Conservation (phyloP, 2,888 invertebrate species). For the Hemithea aestivaria region DNA sequence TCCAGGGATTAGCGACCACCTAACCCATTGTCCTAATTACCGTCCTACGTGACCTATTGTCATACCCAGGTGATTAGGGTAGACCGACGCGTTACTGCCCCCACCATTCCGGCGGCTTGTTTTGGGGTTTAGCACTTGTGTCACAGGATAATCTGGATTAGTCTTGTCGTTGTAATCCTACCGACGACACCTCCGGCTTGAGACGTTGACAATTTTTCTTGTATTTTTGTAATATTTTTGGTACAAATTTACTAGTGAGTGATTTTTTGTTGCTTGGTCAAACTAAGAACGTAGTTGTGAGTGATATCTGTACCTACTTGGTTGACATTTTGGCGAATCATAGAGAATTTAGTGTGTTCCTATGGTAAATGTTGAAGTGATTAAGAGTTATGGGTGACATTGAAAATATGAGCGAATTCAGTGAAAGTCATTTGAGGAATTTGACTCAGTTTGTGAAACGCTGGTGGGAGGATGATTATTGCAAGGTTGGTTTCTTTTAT, state of each 20-base stretch:
- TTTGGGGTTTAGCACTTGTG: conserved; percentile 40
- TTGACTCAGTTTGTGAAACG: conserved; percentile 57
- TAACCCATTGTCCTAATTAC: conserved; percentile 7
- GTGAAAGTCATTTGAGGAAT: conserved; percentile 47
- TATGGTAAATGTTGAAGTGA: too few species aligned
- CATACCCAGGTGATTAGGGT: conserved; percentile 32
- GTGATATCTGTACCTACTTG: too few species aligned
- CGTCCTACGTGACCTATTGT: conserved; percentile 26
- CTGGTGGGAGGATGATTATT: conserved; percentile 63
- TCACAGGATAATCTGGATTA: conserved; percentile 47
- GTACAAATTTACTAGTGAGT: too few species aligned
- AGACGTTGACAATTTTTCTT: too few species aligned
- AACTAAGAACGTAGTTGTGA: too few species aligned
- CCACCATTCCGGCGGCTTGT: conserved; percentile 37
- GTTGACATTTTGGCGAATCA: too few species aligned
- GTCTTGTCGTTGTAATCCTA: conserved; percentile 36
- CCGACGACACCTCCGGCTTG: conserved; percentile 21
- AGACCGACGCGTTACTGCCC: conserved; percentile 31
- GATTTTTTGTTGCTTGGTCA: too few species aligned
- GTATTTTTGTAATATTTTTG: too few species aligned
- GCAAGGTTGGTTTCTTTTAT: conserved; percentile 42
- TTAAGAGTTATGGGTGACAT: conserved; percentile 7
- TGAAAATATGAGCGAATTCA: conserved; percentile 39
- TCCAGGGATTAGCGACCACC: conserved; percentile 10
- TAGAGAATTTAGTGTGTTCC: too few species aligned